These are phyloP conservation scores for Apodemia hepburni DNA, from an alignment of 2,888 invertebrate species.

Conservation along the genomic window DNA sequence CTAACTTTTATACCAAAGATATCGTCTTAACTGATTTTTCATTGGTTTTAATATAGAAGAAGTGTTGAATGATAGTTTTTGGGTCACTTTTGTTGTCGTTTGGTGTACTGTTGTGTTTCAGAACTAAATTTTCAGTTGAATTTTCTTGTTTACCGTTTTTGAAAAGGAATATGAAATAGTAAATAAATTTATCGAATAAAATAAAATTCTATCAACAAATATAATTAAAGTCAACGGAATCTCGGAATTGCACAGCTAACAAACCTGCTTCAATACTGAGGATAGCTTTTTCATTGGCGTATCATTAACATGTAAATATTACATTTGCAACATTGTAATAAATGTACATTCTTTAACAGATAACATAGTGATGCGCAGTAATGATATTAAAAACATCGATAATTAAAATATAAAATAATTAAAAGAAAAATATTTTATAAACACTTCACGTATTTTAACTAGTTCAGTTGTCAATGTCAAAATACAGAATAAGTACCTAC, in stretches of 20 bases:
- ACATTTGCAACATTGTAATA: constrained; percentile 3
- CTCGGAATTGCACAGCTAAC: neutral
- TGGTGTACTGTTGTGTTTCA: too few species aligned
- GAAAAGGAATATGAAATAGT: neutral
- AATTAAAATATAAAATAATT: neutral
- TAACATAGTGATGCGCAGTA: neutral
- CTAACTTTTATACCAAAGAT: too few species aligned
- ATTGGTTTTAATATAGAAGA: too few species aligned
- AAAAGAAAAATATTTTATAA: too few species aligned
- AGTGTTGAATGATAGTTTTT: too few species aligned
- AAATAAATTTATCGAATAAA: neutral
- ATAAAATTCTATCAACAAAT: neutral
- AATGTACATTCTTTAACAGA: neutral
- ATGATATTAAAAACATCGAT: neutral
- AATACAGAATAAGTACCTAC: too few species aligned
- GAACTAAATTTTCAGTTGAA: too few species aligned
- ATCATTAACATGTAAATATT: constrained; percentile 4
- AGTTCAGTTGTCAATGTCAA: too few species aligned
- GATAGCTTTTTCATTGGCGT: constrained; percentile 8
- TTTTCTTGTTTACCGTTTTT: neutral
- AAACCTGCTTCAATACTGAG: constrained; percentile 1
- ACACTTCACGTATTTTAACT: too few species aligned
- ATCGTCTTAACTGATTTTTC: too few species aligned
- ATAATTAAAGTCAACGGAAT: constrained; percentile 8
- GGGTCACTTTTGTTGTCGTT: too few species aligned